phyloP scores from a whole-genome alignment of 2,888 invertebrate species.

The Tineola bisselliella region DNA sequence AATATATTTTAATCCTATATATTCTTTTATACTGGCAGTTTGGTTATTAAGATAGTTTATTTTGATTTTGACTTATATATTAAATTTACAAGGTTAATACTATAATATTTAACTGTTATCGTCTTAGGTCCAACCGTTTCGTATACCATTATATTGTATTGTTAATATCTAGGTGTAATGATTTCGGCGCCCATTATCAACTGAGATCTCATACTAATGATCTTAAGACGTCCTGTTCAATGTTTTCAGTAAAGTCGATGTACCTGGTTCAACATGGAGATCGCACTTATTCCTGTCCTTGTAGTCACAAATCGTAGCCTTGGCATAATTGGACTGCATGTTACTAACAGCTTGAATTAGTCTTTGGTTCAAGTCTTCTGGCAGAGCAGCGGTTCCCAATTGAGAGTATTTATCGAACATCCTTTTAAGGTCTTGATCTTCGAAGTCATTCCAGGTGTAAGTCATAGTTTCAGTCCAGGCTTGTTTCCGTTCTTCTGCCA shows the following conservation, averaged over 20 bases:
- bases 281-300: constrained; percentile 73
- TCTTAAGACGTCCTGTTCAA: too few species aligned
- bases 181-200: too few species aligned
- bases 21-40: too few species aligned
- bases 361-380: constrained; percentile 72
- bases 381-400: constrained; percentile 78
- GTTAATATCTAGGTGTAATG: too few species aligned
- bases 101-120: too few species aligned
- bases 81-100: too few species aligned
- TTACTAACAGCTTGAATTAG: constrained; percentile 70
- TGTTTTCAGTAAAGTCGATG: constrained; percentile 15
- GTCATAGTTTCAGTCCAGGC: constrained; percentile 73
- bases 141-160: too few species aligned
- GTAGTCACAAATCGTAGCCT: constrained; percentile 79
- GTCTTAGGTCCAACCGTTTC: too few species aligned
- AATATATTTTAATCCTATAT: too few species aligned
- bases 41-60: too few species aligned
- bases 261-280: constrained; percentile 78
- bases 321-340: constrained; percentile 81
- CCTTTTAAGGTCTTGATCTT: constrained; percentile 73
- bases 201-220: too few species aligned
- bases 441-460: constrained; percentile 78
- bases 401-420: constrained; percentile 78
- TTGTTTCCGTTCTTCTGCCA: constrained; percentile 68
- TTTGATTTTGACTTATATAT: too few species aligned